These are phyloP conservation scores for Heloderma charlesbogerti DNA, from an alignment of 2,113 vertebrate genomes.

Conservation along the genomic window DNA sequence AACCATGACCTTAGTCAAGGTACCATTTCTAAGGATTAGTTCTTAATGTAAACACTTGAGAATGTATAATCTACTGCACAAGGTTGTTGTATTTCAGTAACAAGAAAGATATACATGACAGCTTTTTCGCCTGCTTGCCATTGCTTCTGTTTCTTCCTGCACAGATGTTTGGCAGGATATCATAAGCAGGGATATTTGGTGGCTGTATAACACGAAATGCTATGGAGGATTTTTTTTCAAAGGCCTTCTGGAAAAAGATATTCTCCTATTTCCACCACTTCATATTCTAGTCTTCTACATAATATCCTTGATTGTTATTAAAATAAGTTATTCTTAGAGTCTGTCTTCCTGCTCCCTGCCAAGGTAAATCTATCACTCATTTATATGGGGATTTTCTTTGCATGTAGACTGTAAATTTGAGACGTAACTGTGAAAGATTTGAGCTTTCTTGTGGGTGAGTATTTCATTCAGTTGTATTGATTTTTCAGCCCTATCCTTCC, in stretches of 20 bases:
- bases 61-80: neutral
- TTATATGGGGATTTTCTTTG: constrained; percentile 22
- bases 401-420: constrained; percentile 6
- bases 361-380: neutral
- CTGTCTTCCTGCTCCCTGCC: neutral
- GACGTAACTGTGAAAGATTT: constrained; percentile 14
- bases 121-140: neutral
- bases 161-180: neutral
- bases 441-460: constrained; percentile 6
- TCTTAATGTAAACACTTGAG: neutral
- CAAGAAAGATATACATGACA: neutral
- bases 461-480: constrained; percentile 27
- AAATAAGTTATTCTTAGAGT: constrained; percentile 13
- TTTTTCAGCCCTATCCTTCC: constrained; percentile 32
- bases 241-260: neutral
- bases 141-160: neutral
- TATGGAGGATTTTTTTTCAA: neutral
- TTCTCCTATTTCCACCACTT: neutral
- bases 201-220: neutral
- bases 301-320: constrained; percentile 11
- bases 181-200: neutral
- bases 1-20: neutral
- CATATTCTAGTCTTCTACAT: neutral
- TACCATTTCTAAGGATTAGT: neutral
- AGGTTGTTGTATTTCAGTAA: neutral